Percentiles rank a stretch among this genome's conserved stretches.
phyloP scores from a whole-genome alignment of 37 sponge, comb jelly and placozoan species.

The Ephydatia muelleri region DNA sequence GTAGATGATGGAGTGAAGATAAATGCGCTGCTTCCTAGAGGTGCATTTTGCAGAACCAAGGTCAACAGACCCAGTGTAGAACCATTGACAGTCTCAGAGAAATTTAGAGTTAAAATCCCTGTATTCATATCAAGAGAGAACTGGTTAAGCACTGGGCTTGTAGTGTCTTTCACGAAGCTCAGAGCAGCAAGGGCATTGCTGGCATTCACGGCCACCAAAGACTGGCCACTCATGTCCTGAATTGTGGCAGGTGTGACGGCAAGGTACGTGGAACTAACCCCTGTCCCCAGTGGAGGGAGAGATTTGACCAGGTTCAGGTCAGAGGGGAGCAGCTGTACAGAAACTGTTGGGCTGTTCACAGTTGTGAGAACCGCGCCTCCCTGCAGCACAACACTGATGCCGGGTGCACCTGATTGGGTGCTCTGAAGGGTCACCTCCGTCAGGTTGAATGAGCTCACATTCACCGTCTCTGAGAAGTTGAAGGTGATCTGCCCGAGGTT shows the following conservation, averaged over 20 bases:
- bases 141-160: slow-evolving; percentile 45
- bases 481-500: slow-evolving; percentile 59
- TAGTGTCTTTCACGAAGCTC: slow-evolving; percentile 66
- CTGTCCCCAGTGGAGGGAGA: slow-evolving; percentile 56
- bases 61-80: slow-evolving; percentile 39
- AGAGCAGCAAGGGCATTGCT: slow-evolving; percentile 22
- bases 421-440: slow-evolving; percentile 70
- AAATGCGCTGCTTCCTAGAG: slow-evolving; percentile 29
- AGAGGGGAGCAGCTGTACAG: slow-evolving; percentile 37
- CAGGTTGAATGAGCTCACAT: slow-evolving; percentile 49
- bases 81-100: slow-evolving; percentile 85
- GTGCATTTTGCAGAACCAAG: slow-evolving; percentile 58
- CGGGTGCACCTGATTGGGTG: background rate
- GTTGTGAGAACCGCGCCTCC: slow-evolving; percentile 64
- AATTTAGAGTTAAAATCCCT: slow-evolving; percentile 64
- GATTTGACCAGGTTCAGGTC: slow-evolving; percentile 82
- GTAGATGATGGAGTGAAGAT: slow-evolving; percentile 20
- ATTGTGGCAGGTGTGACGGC: slow-evolving; percentile 43
- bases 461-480: slow-evolving; percentile 86
- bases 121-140: slow-evolving; percentile 72
- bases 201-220: slow-evolving; percentile 33
- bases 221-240: slow-evolving; percentile 74
- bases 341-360: slow-evolving; percentile 24
- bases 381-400: slow-evolving; percentile 27
- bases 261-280: slow-evolving; percentile 41